Base-by-base conservation (phyloP, 2,797 vertebrate species). In the Pipistrellus kuhlii region DNA sequence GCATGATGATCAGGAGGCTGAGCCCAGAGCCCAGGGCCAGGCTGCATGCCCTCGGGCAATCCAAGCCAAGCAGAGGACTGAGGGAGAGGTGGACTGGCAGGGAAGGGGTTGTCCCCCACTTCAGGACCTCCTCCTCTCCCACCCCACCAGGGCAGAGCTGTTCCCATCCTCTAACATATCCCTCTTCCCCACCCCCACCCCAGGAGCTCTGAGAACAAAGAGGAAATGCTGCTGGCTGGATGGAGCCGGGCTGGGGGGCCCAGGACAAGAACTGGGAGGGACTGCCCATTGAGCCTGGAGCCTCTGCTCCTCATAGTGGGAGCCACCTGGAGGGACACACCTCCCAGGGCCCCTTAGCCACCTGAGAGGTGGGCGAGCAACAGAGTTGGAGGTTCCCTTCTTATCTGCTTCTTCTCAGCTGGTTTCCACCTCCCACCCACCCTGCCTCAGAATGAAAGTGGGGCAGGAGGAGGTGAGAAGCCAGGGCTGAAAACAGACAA, bases 191-290 rank as follows among this genome's bases (percentile, higher is more conserved):
- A 59, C 53, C 75, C 69, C 6, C 35, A 95, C 38, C 77, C 46
- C 44, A 75, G 80, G 83, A 93, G 81, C 75, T 87, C 51, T 17
- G 81, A 96, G 97, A 96, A 97, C 97, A 97, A 97, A 97, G 96
- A 93, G 66, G 85, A 85, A 92, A 91, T 89, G 41, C 55, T 62
- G 41, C 93, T 8, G 4, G 55, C 81, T 73, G 73, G 48, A 38
- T 55, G 25, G 11, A 35, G 35, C 71, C 62, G 82, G 94, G 68
- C 57, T 71, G 68, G 18, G 76, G 15, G 91, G 78, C 51, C 64
- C 53, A 51, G 55, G 32, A 32, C 64, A 48, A 48, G 66, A 90
- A 46, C 78, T 5, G 2, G 23, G 72, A 82, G 44, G 69, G 71
- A 44, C 38, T 55, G 88, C 71, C 84, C 59, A n/a, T 76, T 27